phyloP scores from a whole-genome alignment of 2,113 vertebrate species.

The Pangasianodon hypophthalmus region DNA sequence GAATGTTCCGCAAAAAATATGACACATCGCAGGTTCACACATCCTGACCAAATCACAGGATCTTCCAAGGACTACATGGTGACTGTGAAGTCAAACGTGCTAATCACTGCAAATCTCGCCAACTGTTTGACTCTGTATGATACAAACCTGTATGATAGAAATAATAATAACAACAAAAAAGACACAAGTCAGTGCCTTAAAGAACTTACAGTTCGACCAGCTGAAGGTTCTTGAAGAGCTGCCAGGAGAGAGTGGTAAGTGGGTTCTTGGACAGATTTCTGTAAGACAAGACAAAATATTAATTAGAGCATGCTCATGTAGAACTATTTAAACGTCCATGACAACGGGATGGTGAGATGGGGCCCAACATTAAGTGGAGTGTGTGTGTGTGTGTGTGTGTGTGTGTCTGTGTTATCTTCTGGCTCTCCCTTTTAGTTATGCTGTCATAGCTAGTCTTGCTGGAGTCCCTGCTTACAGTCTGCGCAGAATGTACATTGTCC shows the following conservation, averaged over 20 bases:
- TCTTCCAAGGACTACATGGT: conserved; percentile 5
- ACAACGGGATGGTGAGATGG: not conserved
- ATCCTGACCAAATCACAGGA: conserved; percentile 27
- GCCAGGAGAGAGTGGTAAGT: conserved; percentile 92
- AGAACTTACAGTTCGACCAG: conserved; percentile 94
- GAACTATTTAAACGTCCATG: not conserved
- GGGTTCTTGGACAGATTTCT: conserved; percentile 98
- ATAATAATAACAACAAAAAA: not conserved
- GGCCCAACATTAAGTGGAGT: not conserved
- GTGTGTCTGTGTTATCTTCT: no score
- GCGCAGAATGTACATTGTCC: no score
- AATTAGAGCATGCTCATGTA: conserved; percentile 34
- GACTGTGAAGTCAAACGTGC: conserved; percentile 24
- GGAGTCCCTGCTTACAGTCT: no score
- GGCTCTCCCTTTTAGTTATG: no score
- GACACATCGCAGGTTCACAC: conserved; percentile 8
- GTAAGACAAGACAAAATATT: conserved; percentile 56
- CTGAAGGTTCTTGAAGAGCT: conserved; percentile 95
- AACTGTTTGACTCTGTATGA: not conserved
- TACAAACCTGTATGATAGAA: not conserved
- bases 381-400: no score
- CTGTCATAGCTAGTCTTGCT: no score
- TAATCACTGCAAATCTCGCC: conserved; percentile 18
- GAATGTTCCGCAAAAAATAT: conserved; percentile 12
- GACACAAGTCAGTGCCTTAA: not conserved